phyloP scores from a whole-genome alignment of 2,113 vertebrate genomes.

The Microcebus tavaratra region DNA sequence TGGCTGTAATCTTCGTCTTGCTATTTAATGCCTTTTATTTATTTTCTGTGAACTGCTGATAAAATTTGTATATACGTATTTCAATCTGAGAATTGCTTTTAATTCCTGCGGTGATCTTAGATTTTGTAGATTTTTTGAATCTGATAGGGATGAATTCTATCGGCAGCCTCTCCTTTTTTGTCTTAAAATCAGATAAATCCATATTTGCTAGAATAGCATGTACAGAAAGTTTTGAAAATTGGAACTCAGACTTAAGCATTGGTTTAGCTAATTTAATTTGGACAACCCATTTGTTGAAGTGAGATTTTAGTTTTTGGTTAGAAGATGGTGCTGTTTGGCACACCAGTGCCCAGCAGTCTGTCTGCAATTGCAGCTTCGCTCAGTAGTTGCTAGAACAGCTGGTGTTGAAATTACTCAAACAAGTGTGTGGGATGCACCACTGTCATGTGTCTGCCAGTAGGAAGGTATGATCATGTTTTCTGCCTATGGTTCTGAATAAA shows the following conservation, averaged over 20 bases:
- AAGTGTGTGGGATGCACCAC: slow-evolving; percentile 53
- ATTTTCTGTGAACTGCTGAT: neutral
- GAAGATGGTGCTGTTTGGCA: neutral
- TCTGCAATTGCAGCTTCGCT: slow-evolving; percentile 34
- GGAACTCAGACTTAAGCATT: neutral
- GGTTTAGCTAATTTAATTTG: neutral
- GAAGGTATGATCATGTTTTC: slow-evolving; percentile 62
- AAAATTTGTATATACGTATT: neutral
- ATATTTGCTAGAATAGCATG: neutral
- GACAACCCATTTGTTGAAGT: neutral
- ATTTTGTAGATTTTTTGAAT: slow-evolving; percentile 31
- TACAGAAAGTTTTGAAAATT: neutral
- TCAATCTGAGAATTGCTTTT: neutral
- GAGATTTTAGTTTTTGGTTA: neutral
- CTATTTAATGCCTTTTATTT: slow-evolving; percentile 19
- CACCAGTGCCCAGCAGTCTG: neutral
- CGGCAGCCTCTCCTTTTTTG: neutral
- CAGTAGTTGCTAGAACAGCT: slow-evolving; percentile 53
- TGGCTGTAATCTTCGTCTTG: neutral
- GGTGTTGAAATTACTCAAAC: slow-evolving; percentile 58
- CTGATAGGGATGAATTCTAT: neutral
- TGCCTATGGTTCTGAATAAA: slow-evolving; percentile 41
- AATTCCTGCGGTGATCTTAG: neutral
- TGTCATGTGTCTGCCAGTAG: slow-evolving; percentile 63
- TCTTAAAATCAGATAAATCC: neutral